A percentile compares a stretch with the other conserved stretches of the same genome.
These are phyloP conservation scores for Taxidea taxus DNA, from an alignment of 2,113 vertebrate species.

Conservation along the genomic window DNA sequence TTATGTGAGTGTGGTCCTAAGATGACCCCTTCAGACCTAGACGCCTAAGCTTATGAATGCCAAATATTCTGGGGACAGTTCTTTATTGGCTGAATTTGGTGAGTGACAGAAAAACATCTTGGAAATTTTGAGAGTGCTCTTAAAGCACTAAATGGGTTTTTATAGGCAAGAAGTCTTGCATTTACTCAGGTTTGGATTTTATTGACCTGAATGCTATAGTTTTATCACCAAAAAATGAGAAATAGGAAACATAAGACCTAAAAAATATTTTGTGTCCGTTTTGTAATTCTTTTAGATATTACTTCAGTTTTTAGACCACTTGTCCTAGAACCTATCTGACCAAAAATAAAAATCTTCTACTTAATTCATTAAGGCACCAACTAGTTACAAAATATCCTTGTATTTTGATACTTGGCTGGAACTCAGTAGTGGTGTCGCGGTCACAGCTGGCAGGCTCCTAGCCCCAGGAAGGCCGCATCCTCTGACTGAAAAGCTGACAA, in stretches of 20 bases:
- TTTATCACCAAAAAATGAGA: conserved; percentile 3
- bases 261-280: not conserved
- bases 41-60: not conserved
- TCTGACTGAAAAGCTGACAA: not conserved
- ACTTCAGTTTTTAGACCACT: not conserved
- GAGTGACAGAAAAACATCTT: not conserved
- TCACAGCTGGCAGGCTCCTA: not conserved
- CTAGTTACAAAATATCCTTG: not conserved
- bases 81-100: not conserved
- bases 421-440: not conserved
- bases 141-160: not conserved
- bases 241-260: not conserved
- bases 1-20: not conserved
- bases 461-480: not conserved
- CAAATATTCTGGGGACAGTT: not conserved
- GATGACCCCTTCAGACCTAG: not conserved
- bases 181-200: not conserved
- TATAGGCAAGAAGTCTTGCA: not conserved
- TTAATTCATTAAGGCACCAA: not conserved
- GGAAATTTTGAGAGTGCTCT: not conserved
- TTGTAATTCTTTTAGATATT: not conserved
- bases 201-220: not conserved
- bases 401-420: not conserved
- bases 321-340: not conserved
- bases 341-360: not conserved